Percentiles rank a stretch among this genome's conserved stretches.
These are phyloP conservation scores for Trissolcus basalis DNA, from an alignment of 1,140 invertebrate genomes.

Conservation along the genomic window DNA sequence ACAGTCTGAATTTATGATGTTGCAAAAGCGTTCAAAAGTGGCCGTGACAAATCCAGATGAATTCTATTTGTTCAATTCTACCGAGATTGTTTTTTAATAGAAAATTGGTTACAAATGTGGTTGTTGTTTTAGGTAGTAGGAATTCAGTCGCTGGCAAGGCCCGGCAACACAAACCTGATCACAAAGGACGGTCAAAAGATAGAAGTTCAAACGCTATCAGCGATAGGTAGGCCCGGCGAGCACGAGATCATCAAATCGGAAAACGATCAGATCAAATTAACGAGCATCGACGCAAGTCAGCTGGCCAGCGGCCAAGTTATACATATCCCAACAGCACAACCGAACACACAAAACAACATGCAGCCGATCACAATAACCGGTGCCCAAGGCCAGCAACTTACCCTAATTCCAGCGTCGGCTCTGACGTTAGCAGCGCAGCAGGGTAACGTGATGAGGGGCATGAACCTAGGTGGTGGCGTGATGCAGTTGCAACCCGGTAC, in stretches of 20 bases:
- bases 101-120: not conserved
- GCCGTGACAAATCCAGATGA: too few relatives aligned
- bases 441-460: slow-evolving; percentile 69
- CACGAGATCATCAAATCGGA: slow-evolving; percentile 57
- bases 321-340: slow-evolving; percentile 71
- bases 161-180: slow-evolving; percentile 64
- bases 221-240: slow-evolving; percentile 66
- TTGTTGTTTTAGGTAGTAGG: slow-evolving; percentile 66
- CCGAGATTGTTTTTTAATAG: too few relatives aligned
- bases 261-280: slow-evolving; percentile 70
- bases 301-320: slow-evolving; percentile 73
- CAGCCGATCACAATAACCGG: slow-evolving; percentile 81
- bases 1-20: too few relatives aligned
- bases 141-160: slow-evolving; percentile 66
- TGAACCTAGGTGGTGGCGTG: slow-evolving; percentile 69
- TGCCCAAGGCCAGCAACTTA: slow-evolving; percentile 83
- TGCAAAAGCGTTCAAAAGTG: too few relatives aligned
- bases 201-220: slow-evolving; percentile 69
- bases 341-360: slow-evolving; percentile 66
- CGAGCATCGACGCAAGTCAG: slow-evolving; percentile 73
- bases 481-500: slow-evolving; percentile 71
- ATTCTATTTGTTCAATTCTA: too few relatives aligned
- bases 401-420: slow-evolving; percentile 82
- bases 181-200: slow-evolving; percentile 75
- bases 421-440: slow-evolving; percentile 68